Conservation (phyloP, 1,140 invertebrate genomes). For the Zophobas atratus region DNA sequence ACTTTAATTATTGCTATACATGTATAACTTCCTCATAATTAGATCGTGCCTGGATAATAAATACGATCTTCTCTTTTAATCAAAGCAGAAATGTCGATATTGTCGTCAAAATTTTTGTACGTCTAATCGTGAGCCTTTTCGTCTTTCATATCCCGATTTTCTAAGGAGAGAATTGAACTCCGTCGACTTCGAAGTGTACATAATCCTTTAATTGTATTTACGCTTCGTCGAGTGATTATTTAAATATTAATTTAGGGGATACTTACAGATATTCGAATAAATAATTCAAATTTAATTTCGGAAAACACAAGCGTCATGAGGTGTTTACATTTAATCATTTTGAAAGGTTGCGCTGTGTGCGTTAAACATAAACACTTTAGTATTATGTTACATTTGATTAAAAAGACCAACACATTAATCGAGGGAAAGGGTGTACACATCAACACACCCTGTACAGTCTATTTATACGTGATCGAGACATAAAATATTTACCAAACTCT, state of each 20-base stretch:
- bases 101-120: not conserved
- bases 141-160: not conserved
- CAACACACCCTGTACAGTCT: conserved; percentile 50
- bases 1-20: conserved; percentile 36
- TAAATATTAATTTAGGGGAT: conserved; percentile 53
- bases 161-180: conserved; percentile 11
- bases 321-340: conserved; percentile 62
- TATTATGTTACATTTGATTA: conserved; percentile 64
- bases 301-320: conserved; percentile 53
- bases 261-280: conserved; percentile 60
- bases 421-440: conserved; percentile 52
- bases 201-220: conserved; percentile 54
- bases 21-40: conserved; percentile 21
- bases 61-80: conserved; percentile 39
- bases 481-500: conserved; percentile 46
- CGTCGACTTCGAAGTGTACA: conserved; percentile 35
- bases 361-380: conserved; percentile 61
- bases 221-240: conserved; percentile 44
- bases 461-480: conserved; percentile 45
- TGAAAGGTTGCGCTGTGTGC: conserved; percentile 57
- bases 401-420: conserved; percentile 60
- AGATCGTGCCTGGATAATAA: conserved; percentile 44
- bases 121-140: not conserved
- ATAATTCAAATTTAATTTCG: conserved; percentile 60
- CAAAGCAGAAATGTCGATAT: conserved; percentile 11